These are phyloP conservation scores for Rallus crepitans DNA, from an alignment of 2,797 vertebrate genomes.

Conservation along the genomic window DNA sequence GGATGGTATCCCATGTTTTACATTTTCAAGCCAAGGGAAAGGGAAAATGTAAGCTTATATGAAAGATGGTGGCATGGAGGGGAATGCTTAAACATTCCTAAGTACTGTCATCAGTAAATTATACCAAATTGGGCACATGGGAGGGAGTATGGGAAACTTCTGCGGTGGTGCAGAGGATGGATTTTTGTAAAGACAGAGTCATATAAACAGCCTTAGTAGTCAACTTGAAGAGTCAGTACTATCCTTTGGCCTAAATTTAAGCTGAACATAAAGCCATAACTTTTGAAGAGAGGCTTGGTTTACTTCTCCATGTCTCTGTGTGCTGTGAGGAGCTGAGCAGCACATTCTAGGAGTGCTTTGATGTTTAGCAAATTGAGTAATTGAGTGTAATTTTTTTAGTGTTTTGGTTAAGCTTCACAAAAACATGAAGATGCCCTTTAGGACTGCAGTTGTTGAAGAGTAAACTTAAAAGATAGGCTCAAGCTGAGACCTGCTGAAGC, in stretches of 20 bases:
- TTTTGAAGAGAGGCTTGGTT: background rate
- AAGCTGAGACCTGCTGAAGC: background rate
- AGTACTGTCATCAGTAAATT: background rate
- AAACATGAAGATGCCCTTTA: background rate
- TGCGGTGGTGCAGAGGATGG: background rate
- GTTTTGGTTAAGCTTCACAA: background rate
- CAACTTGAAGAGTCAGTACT: background rate
- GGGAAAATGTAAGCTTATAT: background rate
- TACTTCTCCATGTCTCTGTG: background rate
- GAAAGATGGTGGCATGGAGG: background rate
- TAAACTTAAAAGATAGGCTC: background rate
- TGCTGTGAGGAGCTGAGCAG: background rate
- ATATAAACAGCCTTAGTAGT: background rate
- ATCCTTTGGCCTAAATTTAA: background rate
- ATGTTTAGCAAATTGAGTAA: background rate
- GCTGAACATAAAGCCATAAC: background rate
- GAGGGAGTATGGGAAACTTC: background rate
- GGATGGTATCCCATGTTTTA: background rate
- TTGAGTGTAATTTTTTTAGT: background rate
- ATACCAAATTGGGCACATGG: background rate
- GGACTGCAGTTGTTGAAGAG: background rate
- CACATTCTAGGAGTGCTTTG: background rate
- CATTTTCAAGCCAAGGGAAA: conserved; percentile 12
- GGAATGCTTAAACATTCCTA: background rate
- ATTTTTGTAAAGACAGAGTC: background rate